Percentiles rank a stretch among this genome's conserved stretches.
Conservation (phyloP, 2,888 invertebrate genomes). For the Acanthopleura granulata region DNA sequence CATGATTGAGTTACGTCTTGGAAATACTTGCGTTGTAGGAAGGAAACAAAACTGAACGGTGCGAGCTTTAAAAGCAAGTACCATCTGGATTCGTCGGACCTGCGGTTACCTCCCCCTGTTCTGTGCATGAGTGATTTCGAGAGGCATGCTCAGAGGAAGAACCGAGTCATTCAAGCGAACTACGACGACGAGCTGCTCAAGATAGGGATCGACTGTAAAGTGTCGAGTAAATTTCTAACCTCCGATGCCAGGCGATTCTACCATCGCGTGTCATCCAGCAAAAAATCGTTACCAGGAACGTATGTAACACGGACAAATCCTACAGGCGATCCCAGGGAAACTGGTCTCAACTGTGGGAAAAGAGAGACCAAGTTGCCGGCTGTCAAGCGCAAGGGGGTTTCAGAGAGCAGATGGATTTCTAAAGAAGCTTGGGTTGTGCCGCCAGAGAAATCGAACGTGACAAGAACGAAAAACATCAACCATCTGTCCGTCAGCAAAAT, state of each 20-base stretch:
- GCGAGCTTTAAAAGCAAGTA: background rate
- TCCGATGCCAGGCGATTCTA: background rate
- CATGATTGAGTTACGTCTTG: no score
- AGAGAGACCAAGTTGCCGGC: background rate
- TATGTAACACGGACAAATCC: background rate
- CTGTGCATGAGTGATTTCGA: constrained; percentile 12
- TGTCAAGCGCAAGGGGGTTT: background rate
- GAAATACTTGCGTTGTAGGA: no score
- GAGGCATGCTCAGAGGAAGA: constrained; percentile 10
- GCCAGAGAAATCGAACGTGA: background rate
- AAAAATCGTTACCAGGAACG: background rate
- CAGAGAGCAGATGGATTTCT: background rate
- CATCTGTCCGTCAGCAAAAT: no score
- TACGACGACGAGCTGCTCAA: background rate
- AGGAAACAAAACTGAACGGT: no score
- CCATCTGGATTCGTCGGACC: background rate
- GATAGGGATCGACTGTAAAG: constrained; percentile 10
- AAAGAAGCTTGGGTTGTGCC: background rate
- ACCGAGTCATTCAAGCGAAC: background rate
- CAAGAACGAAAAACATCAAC: background rate
- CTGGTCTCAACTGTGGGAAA: background rate
- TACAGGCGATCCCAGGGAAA: no score
- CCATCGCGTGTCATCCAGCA: background rate
- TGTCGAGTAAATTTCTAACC: background rate
- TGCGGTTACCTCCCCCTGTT: background rate